Percentiles rank a stretch among this genome's conserved stretches.
phyloP scores from a whole-genome alignment of 2,888 invertebrate species.

The Eupithecia insigniata region DNA sequence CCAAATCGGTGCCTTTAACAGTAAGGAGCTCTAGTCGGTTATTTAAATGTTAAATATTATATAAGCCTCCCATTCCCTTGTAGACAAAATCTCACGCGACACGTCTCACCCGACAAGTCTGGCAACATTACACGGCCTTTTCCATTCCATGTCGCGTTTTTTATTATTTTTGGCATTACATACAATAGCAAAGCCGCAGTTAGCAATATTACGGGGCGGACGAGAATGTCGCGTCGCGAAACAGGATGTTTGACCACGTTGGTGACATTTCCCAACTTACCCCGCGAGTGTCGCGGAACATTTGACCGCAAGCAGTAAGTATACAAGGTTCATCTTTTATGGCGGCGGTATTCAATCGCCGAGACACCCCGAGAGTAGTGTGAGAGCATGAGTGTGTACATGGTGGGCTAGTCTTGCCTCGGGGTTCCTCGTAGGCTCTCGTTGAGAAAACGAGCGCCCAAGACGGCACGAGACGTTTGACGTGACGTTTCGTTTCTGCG shows the following conservation, averaged over 20 bases:
- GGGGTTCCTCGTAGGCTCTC: background rate
- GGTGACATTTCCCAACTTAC: background rate
- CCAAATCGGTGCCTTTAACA: background rate
- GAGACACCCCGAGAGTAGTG: background rate
- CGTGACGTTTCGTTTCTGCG: background rate
- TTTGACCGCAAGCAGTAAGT: background rate
- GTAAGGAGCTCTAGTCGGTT: background rate
- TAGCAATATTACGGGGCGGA: background rate
- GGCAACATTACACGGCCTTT: background rate
- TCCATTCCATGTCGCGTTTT: background rate
- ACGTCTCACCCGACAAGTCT: background rate
- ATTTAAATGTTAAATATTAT: background rate
- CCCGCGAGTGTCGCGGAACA: background rate
- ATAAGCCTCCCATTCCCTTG: background rate
- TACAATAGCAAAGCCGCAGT: background rate
- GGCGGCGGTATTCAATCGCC: background rate
- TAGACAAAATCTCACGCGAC: background rate
- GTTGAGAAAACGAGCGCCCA: background rate
- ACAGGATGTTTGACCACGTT: background rate
- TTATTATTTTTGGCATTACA: background rate
- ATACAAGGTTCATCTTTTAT: background rate
- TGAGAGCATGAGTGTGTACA: too few relatives aligned
- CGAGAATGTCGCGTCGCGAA: background rate
- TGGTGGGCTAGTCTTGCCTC: background rate
- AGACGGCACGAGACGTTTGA: background rate